Conservation (phyloP, 1,140 invertebrate species). For the Protaetia brevitarsis region DNA sequence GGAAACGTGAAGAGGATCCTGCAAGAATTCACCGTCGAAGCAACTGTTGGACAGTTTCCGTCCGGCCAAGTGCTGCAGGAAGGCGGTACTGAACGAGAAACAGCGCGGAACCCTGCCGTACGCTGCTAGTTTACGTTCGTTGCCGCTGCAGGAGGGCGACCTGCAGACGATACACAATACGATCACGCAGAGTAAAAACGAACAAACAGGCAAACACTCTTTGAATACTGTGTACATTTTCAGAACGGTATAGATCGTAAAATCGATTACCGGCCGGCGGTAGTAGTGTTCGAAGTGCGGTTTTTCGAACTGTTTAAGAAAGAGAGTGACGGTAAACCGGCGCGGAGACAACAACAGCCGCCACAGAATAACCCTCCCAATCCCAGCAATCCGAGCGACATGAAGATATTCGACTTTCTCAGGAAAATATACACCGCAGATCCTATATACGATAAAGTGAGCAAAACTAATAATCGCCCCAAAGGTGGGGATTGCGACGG, state of each 20-base stretch:
- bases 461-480: too few species aligned
- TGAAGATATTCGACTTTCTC: constrained; percentile 16
- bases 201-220: constrained; percentile 5
- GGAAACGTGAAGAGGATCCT: constrained; percentile 21
- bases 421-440: constrained; percentile 10
- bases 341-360: neutral
- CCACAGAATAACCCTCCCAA: neutral
- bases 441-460: constrained; percentile 7
- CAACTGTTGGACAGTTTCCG: constrained; percentile 32
- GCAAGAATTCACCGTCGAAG: constrained; percentile 32
- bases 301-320: constrained; percentile 22
- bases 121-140: constrained; percentile 35
- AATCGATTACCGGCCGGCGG: neutral
- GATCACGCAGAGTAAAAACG: constrained; percentile 13
- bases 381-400: neutral
- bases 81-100: constrained; percentile 36
- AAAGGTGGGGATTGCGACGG: too few species aligned
- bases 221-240: constrained; percentile 21
- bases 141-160: constrained; percentile 37
- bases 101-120: constrained; percentile 36
- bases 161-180: constrained; percentile 32
- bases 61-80: constrained; percentile 42
- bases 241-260: neutral
- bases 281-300: neutral
- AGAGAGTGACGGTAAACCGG: neutral